These are phyloP conservation scores for Hirundo rustica DNA, from an alignment of 2,797 vertebrate species.

Conservation along the genomic window DNA sequence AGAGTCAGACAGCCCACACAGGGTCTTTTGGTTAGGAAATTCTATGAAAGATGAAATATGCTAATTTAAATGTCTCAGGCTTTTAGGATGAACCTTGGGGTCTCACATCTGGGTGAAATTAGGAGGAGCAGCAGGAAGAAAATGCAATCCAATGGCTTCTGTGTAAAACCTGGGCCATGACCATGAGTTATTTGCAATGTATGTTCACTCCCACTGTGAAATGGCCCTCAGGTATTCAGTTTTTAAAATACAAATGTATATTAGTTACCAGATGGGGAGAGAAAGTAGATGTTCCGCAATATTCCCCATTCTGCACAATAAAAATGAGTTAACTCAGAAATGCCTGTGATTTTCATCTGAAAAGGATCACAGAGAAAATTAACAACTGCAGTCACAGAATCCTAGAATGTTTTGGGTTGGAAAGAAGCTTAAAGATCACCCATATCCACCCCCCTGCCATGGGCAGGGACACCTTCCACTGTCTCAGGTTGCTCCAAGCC, in stretches of 20 bases:
- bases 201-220: background rate
- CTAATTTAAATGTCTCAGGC: background rate
- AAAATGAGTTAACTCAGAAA: background rate
- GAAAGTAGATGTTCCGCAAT: background rate
- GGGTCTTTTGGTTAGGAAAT: background rate
- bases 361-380: background rate
- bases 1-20: background rate
- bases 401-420: background rate
- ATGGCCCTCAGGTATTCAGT: background rate
- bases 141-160: background rate
- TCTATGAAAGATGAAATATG: background rate
- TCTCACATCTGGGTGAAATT: constrained; percentile 15
- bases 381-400: background rate
- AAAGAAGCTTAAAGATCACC: background rate
- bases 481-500: background rate
- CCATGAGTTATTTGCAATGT: background rate
- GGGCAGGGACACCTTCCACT: background rate
- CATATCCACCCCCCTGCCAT: background rate
- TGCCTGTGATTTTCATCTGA: background rate
- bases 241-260: background rate
- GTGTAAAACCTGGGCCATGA: background rate
- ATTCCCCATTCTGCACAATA: background rate
- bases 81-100: background rate
- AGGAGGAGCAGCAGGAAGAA: background rate
- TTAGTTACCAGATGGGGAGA: background rate